These are phyloP conservation scores for Euglossa dilemma DNA, from an alignment of 1,140 invertebrate genomes.

Conservation along the genomic window DNA sequence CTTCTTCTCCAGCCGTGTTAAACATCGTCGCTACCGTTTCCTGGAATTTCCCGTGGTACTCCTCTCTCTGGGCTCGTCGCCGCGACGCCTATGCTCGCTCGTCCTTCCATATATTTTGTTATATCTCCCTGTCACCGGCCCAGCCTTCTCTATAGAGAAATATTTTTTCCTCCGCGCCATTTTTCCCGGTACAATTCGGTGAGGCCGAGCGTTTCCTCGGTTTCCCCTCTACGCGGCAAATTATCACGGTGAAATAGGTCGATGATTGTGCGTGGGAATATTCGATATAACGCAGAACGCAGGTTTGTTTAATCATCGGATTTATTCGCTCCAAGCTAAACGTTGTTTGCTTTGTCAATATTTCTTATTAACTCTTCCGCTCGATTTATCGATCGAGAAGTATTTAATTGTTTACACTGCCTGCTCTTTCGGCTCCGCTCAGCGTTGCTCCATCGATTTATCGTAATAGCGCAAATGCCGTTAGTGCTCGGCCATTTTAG, in stretches of 20 bases:
- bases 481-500: too few relatives aligned
- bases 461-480: too few relatives aligned
- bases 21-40: background rate
- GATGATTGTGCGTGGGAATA: background rate
- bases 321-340: background rate
- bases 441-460: background rate
- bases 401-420: slow-evolving; percentile 12
- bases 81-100: too few relatives aligned
- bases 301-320: background rate
- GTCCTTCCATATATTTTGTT: too few relatives aligned
- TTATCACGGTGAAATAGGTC: background rate
- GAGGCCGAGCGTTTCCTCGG: too few relatives aligned
- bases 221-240: too few relatives aligned
- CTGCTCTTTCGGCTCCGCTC: too few relatives aligned
- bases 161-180: too few relatives aligned
- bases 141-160: too few relatives aligned
- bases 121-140: too few relatives aligned
- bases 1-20: background rate
- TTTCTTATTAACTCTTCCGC: background rate
- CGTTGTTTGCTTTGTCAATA: background rate
- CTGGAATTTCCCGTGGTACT: background rate
- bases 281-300: background rate
- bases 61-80: background rate
- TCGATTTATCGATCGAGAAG: background rate
- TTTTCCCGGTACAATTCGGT: background rate